Conservation (phyloP, 2,888 invertebrate species). For the Phania funesta region DNA sequence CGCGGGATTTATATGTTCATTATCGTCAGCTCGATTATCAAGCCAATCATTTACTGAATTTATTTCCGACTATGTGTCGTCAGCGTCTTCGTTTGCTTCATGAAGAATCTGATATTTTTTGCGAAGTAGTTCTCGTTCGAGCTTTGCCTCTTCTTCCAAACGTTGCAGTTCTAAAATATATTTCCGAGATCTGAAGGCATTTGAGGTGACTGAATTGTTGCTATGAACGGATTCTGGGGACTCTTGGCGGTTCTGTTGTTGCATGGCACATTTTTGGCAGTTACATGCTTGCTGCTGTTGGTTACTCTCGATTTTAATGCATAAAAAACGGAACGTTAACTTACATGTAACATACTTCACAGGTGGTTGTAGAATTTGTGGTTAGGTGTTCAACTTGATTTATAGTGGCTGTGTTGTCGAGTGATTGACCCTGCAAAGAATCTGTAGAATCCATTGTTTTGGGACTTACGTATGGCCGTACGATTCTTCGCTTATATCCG, state of each 20-base stretch:
- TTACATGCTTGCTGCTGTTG: no score
- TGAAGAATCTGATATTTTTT: conserved; percentile 29
- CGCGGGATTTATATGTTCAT: background rate
- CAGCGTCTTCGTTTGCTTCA: background rate
- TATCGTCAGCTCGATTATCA: background rate
- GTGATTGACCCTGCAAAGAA: conserved; percentile 11
- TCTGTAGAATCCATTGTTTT: conserved; percentile 7
- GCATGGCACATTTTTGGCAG: background rate
- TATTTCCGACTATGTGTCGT: background rate
- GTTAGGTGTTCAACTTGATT: background rate
- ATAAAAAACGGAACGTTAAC: no score
- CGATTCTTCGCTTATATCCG: no score
- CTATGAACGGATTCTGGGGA: background rate
- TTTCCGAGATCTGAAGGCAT: background rate
- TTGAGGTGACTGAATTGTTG: background rate
- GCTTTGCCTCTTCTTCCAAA: conserved; percentile 7
- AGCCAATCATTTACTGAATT: conserved; percentile 6
- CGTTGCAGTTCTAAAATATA: background rate
- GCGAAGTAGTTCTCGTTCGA: conserved; percentile 3
- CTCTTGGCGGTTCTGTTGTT: background rate
- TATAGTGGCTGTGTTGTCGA: background rate
- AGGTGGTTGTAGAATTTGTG: background rate
- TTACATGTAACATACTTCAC: background rate
- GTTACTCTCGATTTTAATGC: no score
- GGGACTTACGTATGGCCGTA: no score